These are phyloP conservation scores for Drosophila eohydei DNA, from an alignment of 2,888 invertebrate species.

Conservation along the genomic window DNA sequence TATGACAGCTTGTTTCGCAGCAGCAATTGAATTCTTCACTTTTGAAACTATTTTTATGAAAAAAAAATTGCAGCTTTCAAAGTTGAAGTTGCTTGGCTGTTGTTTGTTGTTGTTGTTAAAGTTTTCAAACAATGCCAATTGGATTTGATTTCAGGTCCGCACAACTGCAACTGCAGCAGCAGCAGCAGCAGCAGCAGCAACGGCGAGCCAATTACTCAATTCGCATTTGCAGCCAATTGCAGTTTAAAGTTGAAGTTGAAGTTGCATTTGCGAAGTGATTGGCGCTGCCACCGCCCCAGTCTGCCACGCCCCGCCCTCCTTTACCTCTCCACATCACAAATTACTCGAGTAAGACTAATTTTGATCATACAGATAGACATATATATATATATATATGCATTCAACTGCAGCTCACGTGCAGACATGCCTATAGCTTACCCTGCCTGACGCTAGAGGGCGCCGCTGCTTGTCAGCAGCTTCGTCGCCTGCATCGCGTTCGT, in stretches of 20 bases:
- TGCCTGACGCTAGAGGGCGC: constrained; percentile 22
- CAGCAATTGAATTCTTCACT: neutral
- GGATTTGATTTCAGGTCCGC: constrained; percentile 32
- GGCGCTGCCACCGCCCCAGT: constrained; percentile 53
- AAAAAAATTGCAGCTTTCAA: constrained; percentile 38
- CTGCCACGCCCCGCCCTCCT: constrained; percentile 3
- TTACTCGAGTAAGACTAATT: constrained; percentile 64
- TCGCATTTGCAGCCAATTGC: constrained; percentile 59
- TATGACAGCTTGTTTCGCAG: neutral
- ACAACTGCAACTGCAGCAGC: constrained; percentile 11
- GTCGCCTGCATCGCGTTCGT: constrained; percentile 67
- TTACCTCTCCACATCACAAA: constrained; percentile 28
- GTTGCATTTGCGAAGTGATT: constrained; percentile 56
- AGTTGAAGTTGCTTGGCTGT: constrained; percentile 11
- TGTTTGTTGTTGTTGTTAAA: constrained; percentile 25
- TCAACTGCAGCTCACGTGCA: constrained; percentile 36
- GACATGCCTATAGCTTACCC: constrained; percentile 1
- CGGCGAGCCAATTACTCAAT: constrained; percentile 70
- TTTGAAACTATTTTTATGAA: neutral
- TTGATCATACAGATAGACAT: constrained; percentile 40
- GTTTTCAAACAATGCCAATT: constrained; percentile 47
- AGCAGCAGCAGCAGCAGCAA: neutral
- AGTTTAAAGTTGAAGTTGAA: constrained; percentile 68
- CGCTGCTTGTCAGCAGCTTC: constrained; percentile 60
- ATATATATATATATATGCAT: constrained; percentile 19